Base-by-base conservation (phyloP, 2,797 vertebrate genomes). In the Pogoniulus pusillus region DNA sequence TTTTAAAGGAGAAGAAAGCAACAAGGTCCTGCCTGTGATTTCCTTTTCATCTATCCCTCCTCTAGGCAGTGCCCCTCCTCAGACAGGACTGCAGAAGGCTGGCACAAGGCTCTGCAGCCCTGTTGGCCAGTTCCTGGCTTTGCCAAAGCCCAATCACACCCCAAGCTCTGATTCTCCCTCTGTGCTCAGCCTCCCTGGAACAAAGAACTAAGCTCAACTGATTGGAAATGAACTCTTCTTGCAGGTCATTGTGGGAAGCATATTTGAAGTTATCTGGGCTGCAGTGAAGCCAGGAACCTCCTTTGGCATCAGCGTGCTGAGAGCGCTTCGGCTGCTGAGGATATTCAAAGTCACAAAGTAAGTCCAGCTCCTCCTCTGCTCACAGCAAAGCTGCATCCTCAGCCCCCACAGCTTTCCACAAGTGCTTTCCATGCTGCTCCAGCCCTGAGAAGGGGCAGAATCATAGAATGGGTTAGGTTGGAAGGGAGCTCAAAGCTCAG, bases 291-390 rank as follows among this genome's bases (percentile, higher is more conserved):
- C 99, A 0, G 99, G 99, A 2, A 98, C 99, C 5, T 99, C 99
- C 2, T 99, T 99, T 16, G 99, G 99, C 37, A 99, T 99, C 96
- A 99, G 99, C 2, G 99, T 99, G 15, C 96, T 99, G 92, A 97
- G 99, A 81, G 99, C 99, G 0, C 98, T 99, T 27, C 97, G 99
- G 5, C 93, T 99, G 94, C 98, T 99, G 84, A 97, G 99, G 94
- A 99, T 99, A 90, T 99, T 99, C 97, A 99, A 99, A 96, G 99
- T 99, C 62, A 99, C 99, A 5, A 99, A 99, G 99, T 99, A 97
- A 94, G 98, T 97, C 14, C 51, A 39, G 43, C 65, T 79, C 51
- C 65, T 51, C 12, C 39, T 43, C 39, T 3, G 0, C 32, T 19
- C 43, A 0, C 5, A 2, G 19, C 18, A 19, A 8, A 45, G 19